Percentiles rank a stretch among this genome's conserved stretches.
Evolutionary conservation across 2,888 invertebrate species (phyloP).

Genomic region (Bugulina stolonifera): DNA sequence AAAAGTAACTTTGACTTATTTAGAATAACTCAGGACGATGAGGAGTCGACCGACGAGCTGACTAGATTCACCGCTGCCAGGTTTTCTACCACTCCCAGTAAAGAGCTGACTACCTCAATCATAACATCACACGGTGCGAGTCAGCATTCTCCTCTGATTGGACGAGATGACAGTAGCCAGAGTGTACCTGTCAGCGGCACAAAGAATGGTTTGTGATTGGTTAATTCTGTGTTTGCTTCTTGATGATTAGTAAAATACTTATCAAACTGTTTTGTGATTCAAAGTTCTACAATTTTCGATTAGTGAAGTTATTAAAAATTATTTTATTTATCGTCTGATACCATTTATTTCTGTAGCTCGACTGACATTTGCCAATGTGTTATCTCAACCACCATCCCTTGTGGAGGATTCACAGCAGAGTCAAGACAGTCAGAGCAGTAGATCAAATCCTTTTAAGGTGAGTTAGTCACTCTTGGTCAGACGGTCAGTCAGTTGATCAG

Average conservation of each 20-base stretch:
- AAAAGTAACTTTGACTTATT: no score
- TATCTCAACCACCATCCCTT: background rate
- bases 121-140: background rate
- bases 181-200: background rate
- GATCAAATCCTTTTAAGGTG: conserved; percentile 20
- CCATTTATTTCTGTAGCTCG: background rate
- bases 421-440: conserved; percentile 15
- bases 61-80: conserved; percentile 18
- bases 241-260: no score
- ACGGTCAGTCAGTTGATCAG: no score
- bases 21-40: no score
- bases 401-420: conserved; percentile 3
- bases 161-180: background rate
- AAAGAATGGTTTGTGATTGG: background rate
- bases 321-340: no score
- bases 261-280: no score
- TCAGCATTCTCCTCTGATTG: conserved; percentile 9
- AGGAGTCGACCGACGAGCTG: background rate
- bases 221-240: no score
- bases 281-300: no score
- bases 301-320: no score
- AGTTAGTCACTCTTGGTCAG: background rate
- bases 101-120: background rate
- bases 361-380: background rate
- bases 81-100: conserved; percentile 13